A percentile compares a stretch with the other conserved stretches of the same genome.
phyloP scores from a whole-genome alignment of 1,140 invertebrate species.

The Drosophila sproati region DNA sequence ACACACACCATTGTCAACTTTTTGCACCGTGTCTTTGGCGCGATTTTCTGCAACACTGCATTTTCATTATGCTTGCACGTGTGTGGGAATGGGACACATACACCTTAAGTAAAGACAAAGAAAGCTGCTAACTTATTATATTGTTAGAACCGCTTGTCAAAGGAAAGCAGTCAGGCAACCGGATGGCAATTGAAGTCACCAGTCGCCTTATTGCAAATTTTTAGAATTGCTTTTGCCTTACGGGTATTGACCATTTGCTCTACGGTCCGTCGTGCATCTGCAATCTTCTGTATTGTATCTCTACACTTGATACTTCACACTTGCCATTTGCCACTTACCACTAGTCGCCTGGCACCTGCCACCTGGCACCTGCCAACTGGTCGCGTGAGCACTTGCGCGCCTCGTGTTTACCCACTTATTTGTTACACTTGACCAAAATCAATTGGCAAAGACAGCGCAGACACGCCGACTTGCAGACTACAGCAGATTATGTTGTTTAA shows the following conservation, averaged over 20 bases:
- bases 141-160: slow-evolving; percentile 44
- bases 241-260: slow-evolving; percentile 17
- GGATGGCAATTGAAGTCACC: slow-evolving; percentile 48
- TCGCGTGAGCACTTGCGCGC: slow-evolving; percentile 28
- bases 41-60: slow-evolving; percentile 79
- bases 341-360: neutral
- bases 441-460: slow-evolving; percentile 56
- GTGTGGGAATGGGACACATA: slow-evolving; percentile 28
- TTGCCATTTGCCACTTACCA: neutral
- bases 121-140: slow-evolving; percentile 38
- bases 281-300: slow-evolving; percentile 13
- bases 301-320: slow-evolving; percentile 14
- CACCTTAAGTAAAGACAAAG: slow-evolving; percentile 44
- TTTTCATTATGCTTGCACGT: slow-evolving; percentile 76
- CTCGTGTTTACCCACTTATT: slow-evolving; percentile 58
- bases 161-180: slow-evolving; percentile 39
- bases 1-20: slow-evolving; percentile 26
- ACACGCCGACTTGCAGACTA: slow-evolving; percentile 36
- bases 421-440: slow-evolving; percentile 65
- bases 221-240: slow-evolving; percentile 67
- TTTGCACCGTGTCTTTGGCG: slow-evolving; percentile 64
- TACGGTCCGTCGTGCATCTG: slow-evolving; percentile 30
- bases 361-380: slow-evolving; percentile 16
- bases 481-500: slow-evolving; percentile 79
- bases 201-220: slow-evolving; percentile 78